phyloP scores from a whole-genome alignment of 2,113 vertebrate genomes.

The Oryzias celebensis region DNA sequence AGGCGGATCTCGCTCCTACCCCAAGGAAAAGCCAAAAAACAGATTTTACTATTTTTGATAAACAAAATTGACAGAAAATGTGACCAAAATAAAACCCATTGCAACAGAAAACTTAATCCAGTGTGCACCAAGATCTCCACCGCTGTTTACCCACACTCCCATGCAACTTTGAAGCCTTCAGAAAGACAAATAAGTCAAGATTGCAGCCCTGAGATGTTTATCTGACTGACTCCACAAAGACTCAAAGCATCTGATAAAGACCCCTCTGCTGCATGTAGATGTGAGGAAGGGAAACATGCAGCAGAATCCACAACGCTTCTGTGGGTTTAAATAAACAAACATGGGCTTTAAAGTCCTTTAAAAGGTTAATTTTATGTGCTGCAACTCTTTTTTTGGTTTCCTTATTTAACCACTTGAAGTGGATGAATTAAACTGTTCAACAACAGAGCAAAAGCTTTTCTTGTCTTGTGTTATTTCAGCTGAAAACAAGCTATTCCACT shows the following conservation, averaged over 20 bases:
- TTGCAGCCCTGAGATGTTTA: too few relatives aligned
- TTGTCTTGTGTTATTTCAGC: neutral
- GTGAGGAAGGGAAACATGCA: too few relatives aligned
- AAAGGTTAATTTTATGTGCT: neutral
- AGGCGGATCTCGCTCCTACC: too few relatives aligned
- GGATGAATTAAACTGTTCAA: neutral
- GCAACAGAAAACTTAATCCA: neutral
- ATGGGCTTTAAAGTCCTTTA: too few relatives aligned
- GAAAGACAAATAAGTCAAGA: too few relatives aligned
- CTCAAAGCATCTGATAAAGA: too few relatives aligned
- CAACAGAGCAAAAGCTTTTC: neutral
- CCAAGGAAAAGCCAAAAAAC: too few relatives aligned
- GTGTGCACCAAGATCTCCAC: neutral
- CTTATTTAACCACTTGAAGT: neutral
- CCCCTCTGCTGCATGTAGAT: too few relatives aligned
- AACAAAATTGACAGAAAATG: neutral
- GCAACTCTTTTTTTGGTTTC: slow-evolving; percentile 16
- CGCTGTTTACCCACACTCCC: neutral
- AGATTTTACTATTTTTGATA: neutral
- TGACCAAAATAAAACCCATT: neutral
- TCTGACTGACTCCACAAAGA: too few relatives aligned
- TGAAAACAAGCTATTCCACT: neutral
- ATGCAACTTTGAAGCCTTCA: neutral
- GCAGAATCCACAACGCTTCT: too few relatives aligned
- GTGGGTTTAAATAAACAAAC: too few relatives aligned